Percentiles rank a stretch among this genome's conserved stretches.
Evolutionary conservation across 2,888 invertebrate genomes (phyloP).

Genomic region (Drosophila pegasa): DNA sequence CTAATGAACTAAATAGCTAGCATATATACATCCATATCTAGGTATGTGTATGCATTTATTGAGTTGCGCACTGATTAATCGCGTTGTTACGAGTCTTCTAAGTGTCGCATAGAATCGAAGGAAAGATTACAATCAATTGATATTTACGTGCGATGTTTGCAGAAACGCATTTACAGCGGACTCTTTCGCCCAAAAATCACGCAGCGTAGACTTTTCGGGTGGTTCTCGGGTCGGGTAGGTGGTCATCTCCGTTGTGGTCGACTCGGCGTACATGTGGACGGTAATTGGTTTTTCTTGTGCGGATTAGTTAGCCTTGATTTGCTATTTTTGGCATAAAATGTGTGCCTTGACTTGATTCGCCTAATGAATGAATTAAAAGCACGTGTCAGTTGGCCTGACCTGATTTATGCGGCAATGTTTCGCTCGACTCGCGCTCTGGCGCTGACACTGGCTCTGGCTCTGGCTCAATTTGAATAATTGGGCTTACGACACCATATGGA

Average conservation of each 20-base stretch:
- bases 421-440: constrained; percentile 19
- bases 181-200: constrained; percentile 83
- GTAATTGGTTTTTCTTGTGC: constrained; percentile 22
- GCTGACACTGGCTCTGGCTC: constrained; percentile 9
- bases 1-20: constrained; percentile 60
- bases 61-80: neutral
- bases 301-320: constrained; percentile 64
- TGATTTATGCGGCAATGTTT: constrained; percentile 66
- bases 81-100: constrained; percentile 11
- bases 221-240: constrained; percentile 66
- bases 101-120: neutral
- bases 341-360: constrained; percentile 62
- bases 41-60: neutral
- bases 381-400: constrained; percentile 66
- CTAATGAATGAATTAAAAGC: constrained; percentile 71
- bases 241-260: constrained; percentile 79
- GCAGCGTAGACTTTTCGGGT: constrained; percentile 71
- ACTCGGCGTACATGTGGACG: constrained; percentile 69
- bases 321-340: constrained; percentile 54
- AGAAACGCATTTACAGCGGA: constrained; percentile 82
- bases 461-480: constrained; percentile 72
- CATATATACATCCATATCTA: neutral
- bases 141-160: constrained; percentile 73
- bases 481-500: constrained; percentile 33
- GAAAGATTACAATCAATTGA: neutral